Evolutionary conservation across 2,113 vertebrate species (phyloP).

Genomic region (Noturus placidus): DNA sequence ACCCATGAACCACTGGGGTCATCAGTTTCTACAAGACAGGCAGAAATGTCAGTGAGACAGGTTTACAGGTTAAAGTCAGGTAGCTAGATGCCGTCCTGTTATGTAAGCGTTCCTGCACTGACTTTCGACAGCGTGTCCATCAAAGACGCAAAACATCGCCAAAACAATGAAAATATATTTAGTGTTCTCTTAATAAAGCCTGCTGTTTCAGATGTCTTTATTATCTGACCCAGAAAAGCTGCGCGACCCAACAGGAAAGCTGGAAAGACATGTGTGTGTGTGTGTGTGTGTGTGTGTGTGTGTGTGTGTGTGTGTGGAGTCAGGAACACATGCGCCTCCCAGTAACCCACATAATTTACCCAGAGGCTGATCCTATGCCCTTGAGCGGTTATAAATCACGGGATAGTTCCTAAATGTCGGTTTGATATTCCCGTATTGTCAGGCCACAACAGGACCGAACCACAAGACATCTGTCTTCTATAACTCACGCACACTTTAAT

Average conservation of each 20-base stretch:
- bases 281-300: background rate
- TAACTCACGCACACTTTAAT: background rate
- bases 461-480: constrained; percentile 28
- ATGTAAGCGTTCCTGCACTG: background rate
- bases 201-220: background rate
- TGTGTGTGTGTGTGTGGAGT: background rate
- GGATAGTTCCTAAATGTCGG: constrained; percentile 17
- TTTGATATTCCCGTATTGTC: constrained; percentile 3
- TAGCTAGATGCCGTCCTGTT: background rate
- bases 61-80: background rate
- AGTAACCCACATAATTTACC: constrained; percentile 4
- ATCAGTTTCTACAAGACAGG: background rate
- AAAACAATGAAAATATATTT: background rate
- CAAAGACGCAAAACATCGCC: background rate
- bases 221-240: background rate
- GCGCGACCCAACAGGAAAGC: background rate
- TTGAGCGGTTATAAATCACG: constrained; percentile 1
- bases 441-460: background rate
- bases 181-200: background rate
- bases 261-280: background rate
- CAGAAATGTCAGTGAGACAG: background rate
- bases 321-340: background rate
- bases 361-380: background rate
- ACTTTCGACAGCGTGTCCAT: background rate
- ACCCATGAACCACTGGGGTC: background rate